Base-by-base conservation (phyloP, 2,888 invertebrate genomes). In the Flabesymbios commensalis region DNA sequence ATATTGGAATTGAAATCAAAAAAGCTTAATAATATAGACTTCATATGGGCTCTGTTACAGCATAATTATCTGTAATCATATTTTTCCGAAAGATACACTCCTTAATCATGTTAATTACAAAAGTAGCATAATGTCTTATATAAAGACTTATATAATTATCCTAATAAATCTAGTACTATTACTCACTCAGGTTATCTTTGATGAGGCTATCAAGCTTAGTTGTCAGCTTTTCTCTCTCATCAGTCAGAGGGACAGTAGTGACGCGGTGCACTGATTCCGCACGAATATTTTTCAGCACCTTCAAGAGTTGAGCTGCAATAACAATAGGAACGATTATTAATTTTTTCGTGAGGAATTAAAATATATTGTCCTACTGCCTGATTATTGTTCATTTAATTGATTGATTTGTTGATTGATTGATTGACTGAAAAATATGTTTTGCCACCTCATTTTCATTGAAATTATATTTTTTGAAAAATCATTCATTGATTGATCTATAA, bases 171-270 rank as follows among this genome's bases (percentile, higher is more conserved):
- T n/a, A 36, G 10, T 36, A 36, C 10, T 7, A 22, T 24, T 26
- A 72, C 75, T 72, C 71, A 77, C 77, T 69, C 29, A 72, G 68
- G 64, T 72, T 60, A 53, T 70, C 55, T 39, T 72, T 69, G 43
- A 73, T 70, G 24, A 74, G 64, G 14, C 61, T 39, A 10, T 77
- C 74, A 24, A 77, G 67, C 41, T 59, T 66, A 26, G 61, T 56
- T 3, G 71, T 64, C 54, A 75, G 64, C 28, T 59, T 64, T 19
- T 65, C 54, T 41, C 61, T 47, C 17, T 58, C 52, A 1, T 56
- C 59, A 0, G 19, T 24, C 24, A 17, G 10, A 10, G 39, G 49
- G 55, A 24, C 26, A 28, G 24, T 57, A 32, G 3, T 52, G n/a
- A 68, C 63, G 29, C 64, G 57, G 17, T 67, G 62, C 5, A 53